Evolutionary conservation across 2,797 vertebrate genomes (phyloP), one percentile per base, ranked within the genome.

Genomic region (Merluccius polli): DNA sequence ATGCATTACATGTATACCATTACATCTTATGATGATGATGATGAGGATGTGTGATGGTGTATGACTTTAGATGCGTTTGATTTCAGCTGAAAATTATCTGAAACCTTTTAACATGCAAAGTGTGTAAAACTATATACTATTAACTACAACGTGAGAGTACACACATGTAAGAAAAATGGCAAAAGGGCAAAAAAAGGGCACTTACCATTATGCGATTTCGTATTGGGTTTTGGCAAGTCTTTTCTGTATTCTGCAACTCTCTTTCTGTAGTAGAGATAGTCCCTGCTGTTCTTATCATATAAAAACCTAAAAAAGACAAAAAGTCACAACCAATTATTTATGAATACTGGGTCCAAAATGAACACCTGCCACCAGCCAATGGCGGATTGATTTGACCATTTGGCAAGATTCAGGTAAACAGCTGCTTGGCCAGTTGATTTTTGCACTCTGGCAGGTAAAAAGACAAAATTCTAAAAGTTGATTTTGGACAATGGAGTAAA

Each of bases 231-330:
- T 78, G 91, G 92, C 44, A 89, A 87, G 74, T 93, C 86, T 83
- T 89, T 96, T 86, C 91, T 94, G 78, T 95, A 93, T 82, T 95
- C 94, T 11, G 98, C 97, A 85, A 99, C 93, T 92, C 93, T 96
- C 91, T 95, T 96, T 86, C 95, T 95, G 93, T 96, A 99, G 95
- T 99, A 99, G 48, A 98, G 95, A 94, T 96, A 95, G 72, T 98
- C 97, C 81, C 93, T 84, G 92, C 93, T 97, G 93, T 95, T 95
- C 89, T 93, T 97, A 92, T 99, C 95, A 52, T 95, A 96, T 84
- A 99, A 94, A 93, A 99, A 99, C 81, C 98, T 97, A 12, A 12
- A 81, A 3, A 82, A 74, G 36, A 13, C 13, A 83, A 71, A 1
- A 78, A 27, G 24, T 3, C 3, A 75, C 52, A 78, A 78, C 2